These are phyloP conservation scores for Coptodon rendalli DNA, from an alignment of 2,113 vertebrate species.

Conservation along the genomic window DNA sequence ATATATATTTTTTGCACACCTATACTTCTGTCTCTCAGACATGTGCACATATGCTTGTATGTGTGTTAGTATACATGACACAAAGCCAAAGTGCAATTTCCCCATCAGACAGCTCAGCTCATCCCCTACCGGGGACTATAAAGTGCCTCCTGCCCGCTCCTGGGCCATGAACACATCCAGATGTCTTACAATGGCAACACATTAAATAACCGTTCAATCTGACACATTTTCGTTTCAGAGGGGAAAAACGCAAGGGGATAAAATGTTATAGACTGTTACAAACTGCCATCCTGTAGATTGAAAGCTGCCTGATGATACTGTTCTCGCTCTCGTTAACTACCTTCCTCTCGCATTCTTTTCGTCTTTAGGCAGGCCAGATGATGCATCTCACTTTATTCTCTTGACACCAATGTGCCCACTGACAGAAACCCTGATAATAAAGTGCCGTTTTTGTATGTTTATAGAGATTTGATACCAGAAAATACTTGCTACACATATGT, in stretches of 20 bases:
- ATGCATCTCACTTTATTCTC: slow-evolving; percentile 26
- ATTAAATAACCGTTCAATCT: slow-evolving; percentile 71
- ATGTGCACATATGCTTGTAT: neutral
- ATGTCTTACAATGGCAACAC: slow-evolving; percentile 70
- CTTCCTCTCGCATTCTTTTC: neutral
- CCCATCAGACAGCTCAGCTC: slow-evolving; percentile 33
- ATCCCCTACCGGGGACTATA: slow-evolving; percentile 52
- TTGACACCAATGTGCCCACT: slow-evolving; percentile 28
- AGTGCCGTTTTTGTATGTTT: neutral
- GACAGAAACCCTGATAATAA: slow-evolving; percentile 26
- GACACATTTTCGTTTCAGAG: slow-evolving; percentile 62
- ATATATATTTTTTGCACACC: neutral
- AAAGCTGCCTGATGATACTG: slow-evolving; percentile 41
- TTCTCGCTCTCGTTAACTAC: slow-evolving; percentile 29
- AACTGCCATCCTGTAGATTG: slow-evolving; percentile 46
- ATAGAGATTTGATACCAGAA: neutral
- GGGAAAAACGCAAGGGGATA: slow-evolving; percentile 56
- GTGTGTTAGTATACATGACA: slow-evolving; percentile 3
- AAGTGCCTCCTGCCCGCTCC: slow-evolving; percentile 67
- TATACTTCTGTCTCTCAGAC: neutral
- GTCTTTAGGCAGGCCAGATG: slow-evolving; percentile 24
- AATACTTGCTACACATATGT: neutral
- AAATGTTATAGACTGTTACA: slow-evolving; percentile 66
- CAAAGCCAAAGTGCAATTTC: slow-evolving; percentile 42
- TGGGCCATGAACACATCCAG: slow-evolving; percentile 66